Base-by-base conservation (phyloP, 2,888 invertebrate genomes). In the Coronaproctus castanopsis region DNA sequence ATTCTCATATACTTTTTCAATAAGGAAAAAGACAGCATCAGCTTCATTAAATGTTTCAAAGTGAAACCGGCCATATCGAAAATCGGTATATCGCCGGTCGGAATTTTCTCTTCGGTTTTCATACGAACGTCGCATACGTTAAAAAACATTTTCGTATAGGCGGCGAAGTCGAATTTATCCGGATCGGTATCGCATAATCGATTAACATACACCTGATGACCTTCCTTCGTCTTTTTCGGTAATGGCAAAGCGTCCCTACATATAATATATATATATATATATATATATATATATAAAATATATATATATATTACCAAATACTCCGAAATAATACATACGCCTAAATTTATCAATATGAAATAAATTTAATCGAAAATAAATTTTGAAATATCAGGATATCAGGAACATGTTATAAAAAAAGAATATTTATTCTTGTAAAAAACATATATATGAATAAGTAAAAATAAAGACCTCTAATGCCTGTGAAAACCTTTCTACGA, bases 91-190 rank as follows among this genome's bases (percentile, higher is more conserved):
- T 84, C 84, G 1, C 84, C 84, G 0, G 78, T 75, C 0, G 80
- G 76, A 55, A 80, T 74, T 49, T 78, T 77, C 1, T 74, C 73
- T 62, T 80, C 80, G 2, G 70, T 71, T 19, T 72, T 69, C 64
- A 84, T 75, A 62, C 84, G 75, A 21, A 81, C 77, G 68, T 85
- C 84, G 3, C 81, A 81, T 54, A 84, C 71, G 78, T 83, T 82
- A 70, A 83, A 82, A 74, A 83, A 83, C 0, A 80, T 77, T 71
- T 82, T 83, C 54, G 82, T 74, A 1, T 78, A 76, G 65, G 82
- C 81, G 50, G 78, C 74, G 70, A 82, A 83, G 67, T 77, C 75
- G 67, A 81, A 83, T 68, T 80, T 69, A 54, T 82, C 81, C 36
- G 80, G 71, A 67, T 83, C 79, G 1, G 74, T 74, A 66, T 80